These are phyloP conservation scores for Silurus aristotelis DNA, from an alignment of 2,797 vertebrate genomes.

Conservation along the genomic window DNA sequence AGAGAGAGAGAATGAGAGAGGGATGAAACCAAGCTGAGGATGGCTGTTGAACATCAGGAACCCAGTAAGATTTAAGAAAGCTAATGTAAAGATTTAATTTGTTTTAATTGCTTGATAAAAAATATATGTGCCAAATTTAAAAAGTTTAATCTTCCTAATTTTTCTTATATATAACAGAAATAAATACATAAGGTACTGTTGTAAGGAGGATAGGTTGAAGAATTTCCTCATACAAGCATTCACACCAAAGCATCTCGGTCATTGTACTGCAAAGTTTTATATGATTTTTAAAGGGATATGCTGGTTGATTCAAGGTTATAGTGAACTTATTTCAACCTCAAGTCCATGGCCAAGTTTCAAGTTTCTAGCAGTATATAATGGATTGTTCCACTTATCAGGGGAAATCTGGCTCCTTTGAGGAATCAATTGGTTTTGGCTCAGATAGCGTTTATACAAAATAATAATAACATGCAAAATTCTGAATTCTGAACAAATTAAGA, in stretches of 20 bases:
- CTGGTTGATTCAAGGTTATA: not conserved
- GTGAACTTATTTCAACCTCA: not conserved
- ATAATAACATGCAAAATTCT: not conserved
- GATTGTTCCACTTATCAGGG: not conserved
- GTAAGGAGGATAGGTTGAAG: not conserved
- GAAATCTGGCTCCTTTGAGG: not conserved
- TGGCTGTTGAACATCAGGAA: not conserved
- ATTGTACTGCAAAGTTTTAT: not conserved
- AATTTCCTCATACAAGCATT: not conserved
- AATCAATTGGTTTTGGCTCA: not conserved
- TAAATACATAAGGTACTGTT: not conserved
- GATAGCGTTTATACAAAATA: not conserved
- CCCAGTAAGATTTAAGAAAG: not conserved
- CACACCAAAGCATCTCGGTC: not conserved
- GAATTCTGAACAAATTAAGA: not conserved
- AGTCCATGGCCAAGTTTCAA: not conserved
- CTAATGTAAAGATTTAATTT: too few species aligned
- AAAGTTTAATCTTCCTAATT: not conserved
- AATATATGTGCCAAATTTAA: too few species aligned
- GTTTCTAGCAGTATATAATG: not conserved
- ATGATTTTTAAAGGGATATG: not conserved
- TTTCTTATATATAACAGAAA: not conserved
- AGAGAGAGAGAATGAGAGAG: not conserved
- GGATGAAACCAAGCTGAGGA: constrained; percentile 15
- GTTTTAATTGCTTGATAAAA: not conserved